Evolutionary conservation across 2,888 invertebrate species (phyloP), one percentile per base, ranked within the genome.

Genomic region (Plebejus melissa): DNA sequence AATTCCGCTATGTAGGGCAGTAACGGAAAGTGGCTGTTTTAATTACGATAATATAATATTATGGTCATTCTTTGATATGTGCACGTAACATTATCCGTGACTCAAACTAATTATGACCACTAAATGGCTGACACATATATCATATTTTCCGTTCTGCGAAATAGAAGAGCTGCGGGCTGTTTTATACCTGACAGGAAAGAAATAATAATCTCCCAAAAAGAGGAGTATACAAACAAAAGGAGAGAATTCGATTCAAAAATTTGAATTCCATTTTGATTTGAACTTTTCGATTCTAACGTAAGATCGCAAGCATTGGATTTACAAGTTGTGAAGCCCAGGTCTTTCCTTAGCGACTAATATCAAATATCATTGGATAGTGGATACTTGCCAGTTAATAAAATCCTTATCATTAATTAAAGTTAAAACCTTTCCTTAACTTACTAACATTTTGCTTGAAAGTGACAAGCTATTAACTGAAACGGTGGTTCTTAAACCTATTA

Each of bases 71-170:
- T 60, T 58, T 60, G 22, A 60, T 22, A 22, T 22, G 58, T 60
- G 28, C 22, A 60, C 22, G 58, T 60, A 60, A 60, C 3, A 28
- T 60, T 28, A 60, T 60, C 11, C 28, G 28, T 60, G 60, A 28
- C 60, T 22, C 22, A 22, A 60, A 60, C 28, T 11, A 60, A 60
- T 60, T 28, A 60, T 60, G 22, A 60, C 60, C 28, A 11, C 28
- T 60, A 60, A 60, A 60, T 11, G 28, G 11, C 28, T 60, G 60
- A 60, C 22, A 58, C 58, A 28, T 28, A 2, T 41, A 60, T 28
- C 28, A 60, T 60, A 60, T 60, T 60, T 60, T 60, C 60, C 60
- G 11, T 60, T 60, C 60, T 28, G 60, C 60, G 60, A 11, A 60
- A 60, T 60, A 1, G 11, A 60, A 28, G 46, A 46, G 46, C 54